phyloP scores from a whole-genome alignment of 2,113 vertebrate genomes.

The Psettodes erumei region DNA sequence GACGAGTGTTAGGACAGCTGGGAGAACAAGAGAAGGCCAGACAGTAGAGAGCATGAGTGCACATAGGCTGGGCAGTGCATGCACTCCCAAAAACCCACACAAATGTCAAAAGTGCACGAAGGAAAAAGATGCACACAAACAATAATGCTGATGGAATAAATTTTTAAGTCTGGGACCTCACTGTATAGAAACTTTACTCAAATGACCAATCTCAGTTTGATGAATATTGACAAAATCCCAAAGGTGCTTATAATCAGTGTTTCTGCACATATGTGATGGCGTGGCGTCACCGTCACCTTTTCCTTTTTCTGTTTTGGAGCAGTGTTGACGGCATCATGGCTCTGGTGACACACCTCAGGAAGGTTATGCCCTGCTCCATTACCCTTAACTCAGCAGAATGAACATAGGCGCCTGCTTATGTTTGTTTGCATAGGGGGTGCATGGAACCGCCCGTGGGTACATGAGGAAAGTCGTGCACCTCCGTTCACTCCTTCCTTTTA shows the following conservation, averaged over 20 bases:
- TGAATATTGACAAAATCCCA: slow-evolving; percentile 24
- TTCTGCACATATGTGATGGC: slow-evolving; percentile 4
- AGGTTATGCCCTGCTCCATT: slow-evolving; percentile 70
- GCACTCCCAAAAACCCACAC: slow-evolving; percentile 15
- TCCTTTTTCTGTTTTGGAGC: slow-evolving; percentile 41
- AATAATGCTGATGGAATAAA: slow-evolving; percentile 24
- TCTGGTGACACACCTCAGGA: slow-evolving; percentile 71
- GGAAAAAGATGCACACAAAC: slow-evolving; percentile 24
- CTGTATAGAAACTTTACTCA: too few species aligned
- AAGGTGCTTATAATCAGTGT: background rate
- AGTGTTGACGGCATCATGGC: slow-evolving; percentile 48
- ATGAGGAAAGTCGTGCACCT: slow-evolving; percentile 30
- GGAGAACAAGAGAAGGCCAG: slow-evolving; percentile 81
- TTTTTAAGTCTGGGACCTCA: too few species aligned
- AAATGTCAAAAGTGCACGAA: slow-evolving; percentile 33
- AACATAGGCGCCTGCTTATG: slow-evolving; percentile 27
- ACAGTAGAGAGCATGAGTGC: slow-evolving; percentile 68
- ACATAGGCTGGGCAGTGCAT: slow-evolving; percentile 53
- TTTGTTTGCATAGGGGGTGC: slow-evolving; percentile 41
- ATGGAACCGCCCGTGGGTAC: slow-evolving; percentile 37
- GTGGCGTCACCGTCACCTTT: slow-evolving; percentile 59
- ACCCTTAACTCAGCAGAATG: slow-evolving; percentile 55
- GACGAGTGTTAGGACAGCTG: slow-evolving; percentile 86
- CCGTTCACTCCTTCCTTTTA: slow-evolving; percentile 24
- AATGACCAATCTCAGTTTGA: slow-evolving; percentile 13